Conservation (phyloP, 2,888 invertebrate genomes). For the Plagodis pulveraria region DNA sequence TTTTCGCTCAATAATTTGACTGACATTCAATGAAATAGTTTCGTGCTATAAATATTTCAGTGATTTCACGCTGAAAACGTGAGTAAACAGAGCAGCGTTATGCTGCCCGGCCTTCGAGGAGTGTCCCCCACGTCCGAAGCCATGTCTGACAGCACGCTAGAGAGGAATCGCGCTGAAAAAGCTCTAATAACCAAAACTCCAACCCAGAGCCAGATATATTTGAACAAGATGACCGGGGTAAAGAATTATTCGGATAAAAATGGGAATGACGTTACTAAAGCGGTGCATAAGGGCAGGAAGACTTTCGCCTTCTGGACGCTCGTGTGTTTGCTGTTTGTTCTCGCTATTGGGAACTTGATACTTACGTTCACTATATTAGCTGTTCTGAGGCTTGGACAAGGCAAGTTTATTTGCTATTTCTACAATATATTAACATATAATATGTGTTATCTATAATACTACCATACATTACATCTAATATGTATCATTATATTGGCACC, state of each 20-base stretch:
- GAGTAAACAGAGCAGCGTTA: conserved; percentile 44
- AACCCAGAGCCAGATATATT: conserved; percentile 52
- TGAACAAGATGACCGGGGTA: conserved; percentile 47
- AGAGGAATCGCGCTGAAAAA: conserved; percentile 72
- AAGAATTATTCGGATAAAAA: conserved; percentile 78
- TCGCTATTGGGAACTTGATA: conserved; percentile 92
- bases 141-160: conserved; percentile 73
- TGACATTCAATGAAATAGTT: conserved; percentile 48
- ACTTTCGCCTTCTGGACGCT: conserved; percentile 93
- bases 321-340: conserved; percentile 87
- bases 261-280: conserved; percentile 73
- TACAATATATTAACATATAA: no score
- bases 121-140: conserved; percentile 73
- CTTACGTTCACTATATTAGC: conserved; percentile 92
- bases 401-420: conserved; percentile 43
- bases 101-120: conserved; percentile 65
- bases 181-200: conserved; percentile 71
- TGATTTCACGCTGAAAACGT: conserved; percentile 44
- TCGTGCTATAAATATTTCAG: conserved; percentile 64
- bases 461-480: no score
- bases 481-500: no score
- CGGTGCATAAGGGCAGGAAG: conserved; percentile 78
- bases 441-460: no score
- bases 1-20: conserved; percentile 76
- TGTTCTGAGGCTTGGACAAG: conserved; percentile 90